Evolutionary conservation across 2,888 invertebrate genomes (phyloP), one percentile per base, ranked within the genome.

Genomic region (Melitaea athalia): DNA sequence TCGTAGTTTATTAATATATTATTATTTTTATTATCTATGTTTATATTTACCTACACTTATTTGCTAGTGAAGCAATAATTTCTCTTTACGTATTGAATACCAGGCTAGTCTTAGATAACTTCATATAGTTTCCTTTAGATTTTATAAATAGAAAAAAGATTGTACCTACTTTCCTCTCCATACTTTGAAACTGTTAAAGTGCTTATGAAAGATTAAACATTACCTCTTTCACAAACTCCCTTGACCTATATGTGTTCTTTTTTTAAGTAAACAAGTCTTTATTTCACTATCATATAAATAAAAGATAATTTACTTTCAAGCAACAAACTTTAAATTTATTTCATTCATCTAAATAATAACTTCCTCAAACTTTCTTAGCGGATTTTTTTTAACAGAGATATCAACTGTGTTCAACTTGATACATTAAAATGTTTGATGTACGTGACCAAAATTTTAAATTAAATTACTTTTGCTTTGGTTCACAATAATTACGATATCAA

Each of bases 181-280:
- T 33, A 53, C 33, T 65, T 60, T 65, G 52, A 61, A 65, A 60
- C 60, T 65, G 60, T 60, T 60, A 60, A 57, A 60, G 60, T 60
- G 45, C 60, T 43, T 31, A 45, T 59, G 17, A 52, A 65, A 65
- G 45, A 65, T 52, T 60, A 60, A 65, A 65, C 60, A 50, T 45
- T 65, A 60, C 52, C 52, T 65, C 60, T 60, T 45, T 33, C 60
- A 60, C 45, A 53, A 45, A 52, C 45, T 47, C 60, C 45, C 65
- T 52, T 60, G 60, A 65, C 64, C 64, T 65, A 65, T 59, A 65
- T 65, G 50, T 65, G 59, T 60, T 65, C 60, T 65, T 60, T 57
- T 38, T 65, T 65, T 50, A 65, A 60, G 50, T 65, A 31, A 65
- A 60, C 24, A 59, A 65, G 50, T 15, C 42, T 43, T 42, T 47